phyloP scores from a whole-genome alignment of 2,113 vertebrate genomes.

The Reinhardtius hippoglossoides region DNA sequence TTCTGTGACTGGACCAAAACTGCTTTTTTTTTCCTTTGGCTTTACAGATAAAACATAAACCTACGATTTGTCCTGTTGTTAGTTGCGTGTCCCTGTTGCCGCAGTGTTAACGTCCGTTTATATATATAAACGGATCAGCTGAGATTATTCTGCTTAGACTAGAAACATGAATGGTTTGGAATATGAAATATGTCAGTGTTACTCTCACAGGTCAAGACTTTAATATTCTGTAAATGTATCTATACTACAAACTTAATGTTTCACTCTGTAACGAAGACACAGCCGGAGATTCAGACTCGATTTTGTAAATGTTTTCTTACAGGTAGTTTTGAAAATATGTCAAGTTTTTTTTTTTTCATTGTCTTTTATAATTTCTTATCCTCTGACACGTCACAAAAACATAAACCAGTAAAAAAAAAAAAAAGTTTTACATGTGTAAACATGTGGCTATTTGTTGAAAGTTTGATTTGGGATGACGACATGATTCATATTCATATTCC shows the following conservation, averaged over 20 bases:
- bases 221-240: constrained; percentile 68
- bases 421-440: constrained; percentile 40
- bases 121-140: constrained; percentile 42
- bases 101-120: constrained; percentile 36
- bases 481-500: constrained; percentile 43
- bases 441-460: constrained; percentile 35
- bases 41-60: constrained; percentile 52
- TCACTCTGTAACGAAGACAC: constrained; percentile 62
- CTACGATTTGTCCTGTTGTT: constrained; percentile 55
- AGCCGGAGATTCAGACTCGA: constrained; percentile 55
- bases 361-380: constrained; percentile 64
- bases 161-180: constrained; percentile 65
- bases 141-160: constrained; percentile 59
- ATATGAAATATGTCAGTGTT: constrained; percentile 63
- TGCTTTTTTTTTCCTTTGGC: constrained; percentile 39
- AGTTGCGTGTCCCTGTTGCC: constrained; percentile 55
- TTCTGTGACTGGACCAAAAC: constrained; percentile 63
- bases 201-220: constrained; percentile 61
- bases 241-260: constrained; percentile 68
- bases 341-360: constrained; percentile 58
- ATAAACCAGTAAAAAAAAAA: constrained; percentile 24
- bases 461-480: constrained; percentile 31
- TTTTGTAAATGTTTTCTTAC: constrained; percentile 76
- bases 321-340: constrained; percentile 61
- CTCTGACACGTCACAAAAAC: constrained; percentile 39